Evolutionary conservation across 37 sponge, comb jelly and placozoan genomes (phyloP), one percentile per base, ranked within the genome.

Genomic region (Crambe crambe): DNA sequence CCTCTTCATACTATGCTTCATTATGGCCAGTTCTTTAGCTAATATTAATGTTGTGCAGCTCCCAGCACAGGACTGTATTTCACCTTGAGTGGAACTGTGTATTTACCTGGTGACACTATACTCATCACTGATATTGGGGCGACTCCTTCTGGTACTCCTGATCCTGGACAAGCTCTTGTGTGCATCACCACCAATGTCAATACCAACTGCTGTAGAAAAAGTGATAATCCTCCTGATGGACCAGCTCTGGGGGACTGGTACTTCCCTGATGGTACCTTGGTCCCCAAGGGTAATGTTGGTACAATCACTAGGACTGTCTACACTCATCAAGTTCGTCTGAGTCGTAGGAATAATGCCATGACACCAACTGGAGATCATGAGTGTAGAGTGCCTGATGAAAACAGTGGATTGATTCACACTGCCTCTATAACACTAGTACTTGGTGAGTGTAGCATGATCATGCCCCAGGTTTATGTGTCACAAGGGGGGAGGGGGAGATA

Each of bases 141-240:
- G 6, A 47, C 6, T 47, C 6, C 12, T 47, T 15, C 6, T 47
- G 51, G 12, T 47, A 47, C 10, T 6, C 6, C 10, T 47, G 51
- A 47, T 47, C 51, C 51, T 47, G 51, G 51, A 12, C 12, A 6
- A 15, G 6, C 61, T 60, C 61, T 60, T 20, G 18, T 60, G 61
- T 60, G 61, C 17, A 22, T 26, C 26, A 60, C 61, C 17, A 60
- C 61, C 61, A 60, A 60, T 60, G 61, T 60, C 61, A 60, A 60
- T 23, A 60, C 61, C 25, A 9, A 60, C 23, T 60, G 61, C 61
- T 22, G 61, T 60, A 60, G 61, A 60, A 60, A 23, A 9, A 23
- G 4, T 60, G 61, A 60, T 60, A 25, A 25, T 26, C 26, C 26
- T 26, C 6, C 6, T 60, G 51, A 12, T 15, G 51, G 12, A 47